A percentile compares a stretch with the other conserved stretches of the same genome.
phyloP scores from a whole-genome alignment of 2,797 vertebrate genomes.

The Microctenopoma stevenorrisi region DNA sequence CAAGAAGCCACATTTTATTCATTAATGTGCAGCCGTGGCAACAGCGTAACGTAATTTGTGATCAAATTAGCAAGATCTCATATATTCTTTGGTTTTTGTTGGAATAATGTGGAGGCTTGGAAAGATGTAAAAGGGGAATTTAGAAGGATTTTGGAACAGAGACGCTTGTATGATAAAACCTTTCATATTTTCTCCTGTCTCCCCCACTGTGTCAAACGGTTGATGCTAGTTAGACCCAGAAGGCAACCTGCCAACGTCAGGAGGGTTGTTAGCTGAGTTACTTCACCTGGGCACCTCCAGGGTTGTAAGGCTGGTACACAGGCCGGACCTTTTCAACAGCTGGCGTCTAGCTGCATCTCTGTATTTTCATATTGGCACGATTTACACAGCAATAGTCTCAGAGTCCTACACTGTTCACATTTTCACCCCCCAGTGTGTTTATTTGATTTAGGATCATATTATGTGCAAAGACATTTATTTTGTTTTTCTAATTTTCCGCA shows the following conservation, averaged over 20 bases:
- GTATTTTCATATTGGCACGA: slow-evolving; percentile 2
- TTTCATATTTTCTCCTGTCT: background rate
- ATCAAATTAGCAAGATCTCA: background rate
- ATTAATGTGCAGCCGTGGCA: background rate
- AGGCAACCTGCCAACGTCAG: background rate
- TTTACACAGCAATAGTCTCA: background rate
- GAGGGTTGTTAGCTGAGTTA: slow-evolving; percentile 8
- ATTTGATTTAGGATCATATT: background rate
- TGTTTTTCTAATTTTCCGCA: slow-evolving; percentile 13
- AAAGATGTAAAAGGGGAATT: background rate
- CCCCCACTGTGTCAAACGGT: background rate
- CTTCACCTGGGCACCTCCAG: slow-evolving; percentile 21
- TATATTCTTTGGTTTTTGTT: background rate
- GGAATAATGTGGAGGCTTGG: too few relatives aligned
- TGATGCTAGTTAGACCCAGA: background rate
- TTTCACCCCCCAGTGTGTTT: slow-evolving; percentile 9
- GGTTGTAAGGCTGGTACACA: background rate
- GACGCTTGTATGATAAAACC: background rate
- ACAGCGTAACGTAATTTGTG: background rate
- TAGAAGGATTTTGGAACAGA: background rate
- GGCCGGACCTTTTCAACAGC: slow-evolving; percentile 1
- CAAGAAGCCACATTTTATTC: background rate
- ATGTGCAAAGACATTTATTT: background rate
- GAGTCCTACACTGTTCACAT: background rate
- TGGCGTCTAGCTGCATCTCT: background rate